Conservation (phyloP, 2,113 vertebrate species). For the Tragulus kanchil region DNA sequence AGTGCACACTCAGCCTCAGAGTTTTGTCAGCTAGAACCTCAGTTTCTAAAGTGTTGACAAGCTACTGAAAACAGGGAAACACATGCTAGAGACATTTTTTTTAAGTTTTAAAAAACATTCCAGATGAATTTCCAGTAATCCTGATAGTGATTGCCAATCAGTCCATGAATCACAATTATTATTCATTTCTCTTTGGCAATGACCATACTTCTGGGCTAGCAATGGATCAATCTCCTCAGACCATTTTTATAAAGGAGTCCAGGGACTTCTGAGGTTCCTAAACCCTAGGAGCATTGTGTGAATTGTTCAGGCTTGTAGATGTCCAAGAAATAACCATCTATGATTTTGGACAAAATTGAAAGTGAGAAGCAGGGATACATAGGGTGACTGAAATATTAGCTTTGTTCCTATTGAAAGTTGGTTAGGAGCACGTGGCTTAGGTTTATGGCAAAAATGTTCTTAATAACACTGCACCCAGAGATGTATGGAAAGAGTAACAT, state of each 20-base stretch:
- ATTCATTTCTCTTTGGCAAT: background rate
- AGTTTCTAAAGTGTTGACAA: conserved; percentile 65
- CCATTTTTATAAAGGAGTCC: background rate
- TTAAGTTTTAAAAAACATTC: conserved; percentile 57
- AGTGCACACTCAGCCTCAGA: background rate
- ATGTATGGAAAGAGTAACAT: no score
- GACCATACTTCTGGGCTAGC: background rate
- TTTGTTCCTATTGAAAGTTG: conserved; percentile 1
- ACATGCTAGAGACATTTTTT: background rate
- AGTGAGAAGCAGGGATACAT: background rate
- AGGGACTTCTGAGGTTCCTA: background rate
- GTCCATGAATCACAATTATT: conserved; percentile 47
- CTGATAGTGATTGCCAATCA: conserved; percentile 3
- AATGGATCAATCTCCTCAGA: background rate
- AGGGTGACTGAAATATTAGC: background rate
- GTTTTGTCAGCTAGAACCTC: conserved; percentile 58
- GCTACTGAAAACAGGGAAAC: conserved; percentile 43
- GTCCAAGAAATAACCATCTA: background rate
- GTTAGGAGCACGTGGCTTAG: background rate
- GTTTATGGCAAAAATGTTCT: background rate
- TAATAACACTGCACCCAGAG: background rate
- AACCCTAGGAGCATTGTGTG: background rate
- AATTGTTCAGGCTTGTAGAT: background rate
- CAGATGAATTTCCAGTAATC: conserved; percentile 58
- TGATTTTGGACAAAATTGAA: background rate